Percentiles rank a stretch among this genome's conserved stretches.
Evolutionary conservation across 2,888 invertebrate species (phyloP).

Genomic region (Chironomus riparius): DNA sequence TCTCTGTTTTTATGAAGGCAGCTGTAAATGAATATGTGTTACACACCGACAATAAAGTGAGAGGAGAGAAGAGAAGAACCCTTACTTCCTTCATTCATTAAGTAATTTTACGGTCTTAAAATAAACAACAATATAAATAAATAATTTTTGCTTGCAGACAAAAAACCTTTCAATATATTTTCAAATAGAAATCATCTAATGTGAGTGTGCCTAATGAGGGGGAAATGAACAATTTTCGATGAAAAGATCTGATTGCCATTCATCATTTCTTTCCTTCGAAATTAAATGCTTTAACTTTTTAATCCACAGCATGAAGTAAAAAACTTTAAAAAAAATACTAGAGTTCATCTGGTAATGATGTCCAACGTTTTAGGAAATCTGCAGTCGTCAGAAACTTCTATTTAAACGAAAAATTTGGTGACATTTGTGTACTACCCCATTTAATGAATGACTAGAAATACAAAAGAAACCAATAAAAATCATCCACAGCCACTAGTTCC

Average conservation of each 20-base stretch:
- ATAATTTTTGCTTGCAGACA: slow-evolving; percentile 4
- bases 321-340: no score
- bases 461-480: slow-evolving; percentile 6
- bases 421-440: no score
- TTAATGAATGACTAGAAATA: background rate
- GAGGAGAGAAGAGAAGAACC: no score
- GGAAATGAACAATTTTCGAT: slow-evolving; percentile 15
- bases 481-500: background rate
- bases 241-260: background rate
- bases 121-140: slow-evolving; percentile 26
- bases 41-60: background rate
- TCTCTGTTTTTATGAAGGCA: background rate
- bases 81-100: background rate
- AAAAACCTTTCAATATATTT: background rate
- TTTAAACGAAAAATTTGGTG: no score
- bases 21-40: background rate
- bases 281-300: no score
- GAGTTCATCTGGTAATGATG: no score
- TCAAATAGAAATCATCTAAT: background rate
- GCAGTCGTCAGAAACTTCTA: no score
- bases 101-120: slow-evolving; percentile 15
- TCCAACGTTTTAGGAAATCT: no score
- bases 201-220: slow-evolving; percentile 16
- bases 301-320: no score
- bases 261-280: background rate